Percentiles rank a stretch among this genome's conserved stretches.
These are phyloP conservation scores for Colossoma macropomum DNA, from an alignment of 2,113 vertebrate genomes.

Conservation along the genomic window DNA sequence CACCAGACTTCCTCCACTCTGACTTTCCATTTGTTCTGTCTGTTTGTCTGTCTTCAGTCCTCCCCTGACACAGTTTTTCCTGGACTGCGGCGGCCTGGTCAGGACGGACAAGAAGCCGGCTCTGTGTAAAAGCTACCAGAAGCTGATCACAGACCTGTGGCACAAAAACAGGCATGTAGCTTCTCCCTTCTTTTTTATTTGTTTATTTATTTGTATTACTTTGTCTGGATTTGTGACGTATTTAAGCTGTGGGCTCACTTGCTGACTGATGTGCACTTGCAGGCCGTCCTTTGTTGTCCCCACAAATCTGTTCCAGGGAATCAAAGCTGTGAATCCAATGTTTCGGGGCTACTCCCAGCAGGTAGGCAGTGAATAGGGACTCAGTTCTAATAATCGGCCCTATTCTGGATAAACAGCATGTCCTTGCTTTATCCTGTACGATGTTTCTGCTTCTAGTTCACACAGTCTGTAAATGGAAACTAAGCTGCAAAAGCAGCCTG, in stretches of 20 bases:
- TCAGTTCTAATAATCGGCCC: no score
- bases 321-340: slow-evolving; percentile 95
- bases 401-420: no score
- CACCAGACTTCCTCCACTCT: neutral
- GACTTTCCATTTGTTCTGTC: neutral
- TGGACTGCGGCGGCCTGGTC: slow-evolving; percentile 92
- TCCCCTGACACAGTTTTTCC: slow-evolving; percentile 94
- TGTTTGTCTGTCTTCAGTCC: slow-evolving; percentile 78
- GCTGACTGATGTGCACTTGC: slow-evolving; percentile 32
- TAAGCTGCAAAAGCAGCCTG: no score
- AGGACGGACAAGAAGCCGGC: slow-evolving; percentile 97
- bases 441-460: no score
- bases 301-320: slow-evolving; percentile 96
- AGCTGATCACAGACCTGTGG: slow-evolving; percentile 96
- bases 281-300: slow-evolving; percentile 95
- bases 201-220: neutral
- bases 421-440: neutral
- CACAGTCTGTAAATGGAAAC: no score
- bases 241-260: neutral
- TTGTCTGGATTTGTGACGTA: neutral
- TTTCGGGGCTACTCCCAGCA: slow-evolving; percentile 98
- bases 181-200: neutral
- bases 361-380: slow-evolving; percentile 69
- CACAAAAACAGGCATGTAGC: slow-evolving; percentile 91
- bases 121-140: slow-evolving; percentile 98